Percentiles rank a stretch among this genome's conserved stretches.
These are phyloP conservation scores for Crotalus tigris DNA, from an alignment of 2,113 vertebrate genomes.

Conservation along the genomic window DNA sequence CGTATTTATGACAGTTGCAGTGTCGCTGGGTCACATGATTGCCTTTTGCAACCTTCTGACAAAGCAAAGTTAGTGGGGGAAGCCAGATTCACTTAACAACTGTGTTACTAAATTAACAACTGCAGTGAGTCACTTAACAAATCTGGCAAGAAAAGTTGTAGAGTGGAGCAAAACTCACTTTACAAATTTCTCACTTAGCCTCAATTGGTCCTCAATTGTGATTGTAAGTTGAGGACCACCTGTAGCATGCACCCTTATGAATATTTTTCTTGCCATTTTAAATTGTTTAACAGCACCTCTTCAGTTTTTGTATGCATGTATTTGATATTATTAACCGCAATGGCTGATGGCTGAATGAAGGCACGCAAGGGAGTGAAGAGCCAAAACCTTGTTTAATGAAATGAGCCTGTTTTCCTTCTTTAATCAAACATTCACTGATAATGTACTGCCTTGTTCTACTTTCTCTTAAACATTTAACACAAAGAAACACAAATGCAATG, in stretches of 20 bases:
- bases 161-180: too few species aligned
- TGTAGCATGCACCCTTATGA: not conserved
- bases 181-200: too few species aligned
- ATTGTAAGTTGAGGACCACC: too few species aligned
- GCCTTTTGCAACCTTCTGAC: too few species aligned
- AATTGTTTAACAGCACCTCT: not conserved
- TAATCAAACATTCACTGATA: conserved; percentile 12
- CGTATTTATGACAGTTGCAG: too few species aligned
- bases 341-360: not conserved
- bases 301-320: not conserved
- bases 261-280: not conserved
- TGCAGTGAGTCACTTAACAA: too few species aligned
- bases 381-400: not conserved
- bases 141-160: too few species aligned
- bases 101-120: too few species aligned
- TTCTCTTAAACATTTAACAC: conserved; percentile 21
- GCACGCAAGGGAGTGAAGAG: not conserved
- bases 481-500: not conserved
- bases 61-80: too few species aligned
- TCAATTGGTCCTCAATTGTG: too few species aligned
- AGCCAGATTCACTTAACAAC: too few species aligned
- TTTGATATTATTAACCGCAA: not conserved
- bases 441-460: not conserved
- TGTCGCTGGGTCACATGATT: too few species aligned
- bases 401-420: not conserved